Percentiles rank a stretch among this genome's conserved stretches.
phyloP scores from a whole-genome alignment of 2,797 vertebrate genomes.

The Bothrops alternatus region DNA sequence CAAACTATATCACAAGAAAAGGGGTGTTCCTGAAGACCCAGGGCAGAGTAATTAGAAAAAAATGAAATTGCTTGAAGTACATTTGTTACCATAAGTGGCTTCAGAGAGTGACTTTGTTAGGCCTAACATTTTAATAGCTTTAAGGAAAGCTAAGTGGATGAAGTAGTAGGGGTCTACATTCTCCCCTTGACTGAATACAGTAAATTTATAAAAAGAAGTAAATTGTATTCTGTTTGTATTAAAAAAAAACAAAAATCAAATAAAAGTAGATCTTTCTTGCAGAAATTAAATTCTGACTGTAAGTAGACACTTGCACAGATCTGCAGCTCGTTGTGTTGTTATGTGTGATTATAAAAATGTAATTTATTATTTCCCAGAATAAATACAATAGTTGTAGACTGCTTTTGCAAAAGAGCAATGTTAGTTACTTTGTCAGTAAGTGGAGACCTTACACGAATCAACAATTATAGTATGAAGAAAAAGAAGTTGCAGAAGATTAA shows the following conservation, averaged over 20 bases:
- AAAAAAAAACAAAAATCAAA: background rate
- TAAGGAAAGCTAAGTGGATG: background rate
- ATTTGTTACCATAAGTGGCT: background rate
- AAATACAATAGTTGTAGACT: background rate
- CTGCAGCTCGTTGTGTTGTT: background rate
- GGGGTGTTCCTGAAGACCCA: background rate
- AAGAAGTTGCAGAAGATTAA: slow-evolving; percentile 37
- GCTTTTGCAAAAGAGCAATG: slow-evolving; percentile 18
- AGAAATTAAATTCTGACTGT: background rate
- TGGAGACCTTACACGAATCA: slow-evolving; percentile 37
- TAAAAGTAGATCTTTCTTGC: background rate
- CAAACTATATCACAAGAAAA: background rate
- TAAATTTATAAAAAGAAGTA: background rate
- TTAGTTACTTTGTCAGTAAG: slow-evolving; percentile 20
- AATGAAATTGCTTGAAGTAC: background rate
- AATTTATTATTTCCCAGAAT: background rate
- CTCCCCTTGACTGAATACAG: background rate
- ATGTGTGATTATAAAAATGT: slow-evolving; percentile 34
- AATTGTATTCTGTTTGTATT: background rate
- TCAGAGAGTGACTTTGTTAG: background rate
- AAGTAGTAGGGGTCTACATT: background rate
- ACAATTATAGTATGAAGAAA: slow-evolving; percentile 47
- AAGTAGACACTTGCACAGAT: background rate
- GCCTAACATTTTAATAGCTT: background rate
- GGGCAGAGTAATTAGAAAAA: background rate